Base-by-base conservation (phyloP, 2,113 vertebrate genomes). In the Pollimyrus isidori region DNA sequence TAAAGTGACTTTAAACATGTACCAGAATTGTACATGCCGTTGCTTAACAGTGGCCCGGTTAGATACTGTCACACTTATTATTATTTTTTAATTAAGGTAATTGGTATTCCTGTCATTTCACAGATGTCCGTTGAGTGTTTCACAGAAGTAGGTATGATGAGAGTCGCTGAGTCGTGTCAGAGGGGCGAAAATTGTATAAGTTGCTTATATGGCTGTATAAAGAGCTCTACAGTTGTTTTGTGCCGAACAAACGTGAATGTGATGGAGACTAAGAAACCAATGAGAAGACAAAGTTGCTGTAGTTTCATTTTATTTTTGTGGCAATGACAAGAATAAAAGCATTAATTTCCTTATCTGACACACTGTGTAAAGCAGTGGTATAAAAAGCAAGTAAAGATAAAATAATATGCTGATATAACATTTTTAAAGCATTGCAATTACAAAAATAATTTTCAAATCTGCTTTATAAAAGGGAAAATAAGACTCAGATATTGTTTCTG, bases 391-490 rank as follows among this genome's bases (percentile, higher is more conserved):
- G n/a, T 26, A 10, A 26, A 30, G 13, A 87, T n/a, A 39, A 21
- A 86, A 17, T 13, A 87, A 86, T 65, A 83, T 88, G 52, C 21
- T 21, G 87, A 89, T 91, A 80, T 45, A 39, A 89, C 69, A n/a
- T 86, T 6, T 80, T 53, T 50, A 86, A 39, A 46, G 65, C 82
- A 86, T 87, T 76, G 30, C 11, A n/a, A 23, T 90, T 89, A 89
- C 73, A 89, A 89, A 90, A 91, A 91, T 90, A 87, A 90, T 89
- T 56, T 82, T 82, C 82, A 84, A 39, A 87, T 46, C 50, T 85
- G 48, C 56, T 86, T 46, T 84, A 69, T 11, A 49, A 80, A 69
- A 88, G 58, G 35, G 73, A 52, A 80, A 82, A 45, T n/a, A 30
- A 53, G 85, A 30, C 10, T 69, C 58, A n/a, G 62, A 69, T 69